Conservation (phyloP, 64 coral and sea anemone genomes). For the Montipora foliosa region DNA sequence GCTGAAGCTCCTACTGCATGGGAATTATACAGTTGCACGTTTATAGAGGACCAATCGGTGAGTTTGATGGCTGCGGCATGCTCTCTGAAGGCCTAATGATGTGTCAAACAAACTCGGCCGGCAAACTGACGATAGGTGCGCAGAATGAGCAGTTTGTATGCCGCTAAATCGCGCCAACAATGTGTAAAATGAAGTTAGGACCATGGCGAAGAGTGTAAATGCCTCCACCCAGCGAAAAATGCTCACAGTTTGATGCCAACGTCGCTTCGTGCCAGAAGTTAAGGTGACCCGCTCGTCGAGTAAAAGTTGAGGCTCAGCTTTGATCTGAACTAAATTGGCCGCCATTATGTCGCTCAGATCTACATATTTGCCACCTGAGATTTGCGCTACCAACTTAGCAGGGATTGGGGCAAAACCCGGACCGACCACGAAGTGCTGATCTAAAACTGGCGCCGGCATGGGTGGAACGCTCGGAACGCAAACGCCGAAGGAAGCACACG, state of each 20-base stretch:
- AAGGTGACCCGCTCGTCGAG: not conserved
- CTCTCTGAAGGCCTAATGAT: not conserved
- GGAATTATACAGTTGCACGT: conserved; percentile 18
- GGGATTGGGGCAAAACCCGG: not conserved
- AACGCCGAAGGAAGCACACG: too few relatives aligned
- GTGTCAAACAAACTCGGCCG: not conserved
- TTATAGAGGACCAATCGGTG: conserved; percentile 11
- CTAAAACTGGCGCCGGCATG: not conserved
- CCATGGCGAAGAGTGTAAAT: not conserved
- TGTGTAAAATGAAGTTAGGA: not conserved
- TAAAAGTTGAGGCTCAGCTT: not conserved
- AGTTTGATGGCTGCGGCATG: not conserved
- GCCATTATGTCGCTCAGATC: not conserved
- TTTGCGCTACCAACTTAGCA: not conserved
- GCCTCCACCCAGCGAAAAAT: not conserved
- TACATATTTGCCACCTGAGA: not conserved
- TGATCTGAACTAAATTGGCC: not conserved
- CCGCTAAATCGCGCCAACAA: not conserved
- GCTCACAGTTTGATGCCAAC: too few relatives aligned
- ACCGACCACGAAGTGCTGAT: not conserved
- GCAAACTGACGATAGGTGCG: conserved; percentile 29
- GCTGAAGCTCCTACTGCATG: not conserved
- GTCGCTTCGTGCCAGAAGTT: not conserved
- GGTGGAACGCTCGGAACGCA: not conserved
- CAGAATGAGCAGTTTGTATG: conserved; percentile 30